phyloP scores from a whole-genome alignment of 64 coral and sea anemone species.

The Astreopora myriophthalma region DNA sequence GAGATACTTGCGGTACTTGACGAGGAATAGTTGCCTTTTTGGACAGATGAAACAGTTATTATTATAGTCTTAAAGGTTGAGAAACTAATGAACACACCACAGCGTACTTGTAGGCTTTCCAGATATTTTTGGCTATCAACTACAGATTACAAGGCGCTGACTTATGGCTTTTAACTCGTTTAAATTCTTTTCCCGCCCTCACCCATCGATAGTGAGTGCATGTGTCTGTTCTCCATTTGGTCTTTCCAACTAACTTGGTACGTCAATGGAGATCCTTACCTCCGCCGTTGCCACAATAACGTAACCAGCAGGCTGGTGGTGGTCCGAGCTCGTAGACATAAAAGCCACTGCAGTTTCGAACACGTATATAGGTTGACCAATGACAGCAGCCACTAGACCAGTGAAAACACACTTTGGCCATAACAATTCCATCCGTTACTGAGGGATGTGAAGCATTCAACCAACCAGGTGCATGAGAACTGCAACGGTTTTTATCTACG shows the following conservation, averaged over 20 bases:
- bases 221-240: too few relatives aligned
- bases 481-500: background rate
- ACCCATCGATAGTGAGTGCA: too few relatives aligned
- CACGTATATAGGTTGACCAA: background rate
- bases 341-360: slow-evolving; percentile 60
- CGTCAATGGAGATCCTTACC: background rate
- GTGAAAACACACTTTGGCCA: background rate
- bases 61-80: too few relatives aligned
- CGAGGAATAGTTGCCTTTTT: background rate
- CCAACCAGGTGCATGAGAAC: slow-evolving; percentile 23
- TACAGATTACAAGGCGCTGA: too few relatives aligned
- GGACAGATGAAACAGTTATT: background rate
- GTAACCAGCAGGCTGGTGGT: background rate
- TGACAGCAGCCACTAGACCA: background rate
- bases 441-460: slow-evolving; percentile 15
- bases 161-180: too few relatives aligned
- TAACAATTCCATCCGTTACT: background rate
- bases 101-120: too few relatives aligned
- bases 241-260: too few relatives aligned
- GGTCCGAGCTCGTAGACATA: slow-evolving; percentile 28
- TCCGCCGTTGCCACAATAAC: slow-evolving; percentile 26
- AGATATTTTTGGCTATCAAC: too few relatives aligned
- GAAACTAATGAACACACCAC: too few relatives aligned
- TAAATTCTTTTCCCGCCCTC: too few relatives aligned
- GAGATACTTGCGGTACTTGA: background rate